Conservation (phyloP, 2,113 vertebrate genomes). For the Cebidichthys violaceus region DNA sequence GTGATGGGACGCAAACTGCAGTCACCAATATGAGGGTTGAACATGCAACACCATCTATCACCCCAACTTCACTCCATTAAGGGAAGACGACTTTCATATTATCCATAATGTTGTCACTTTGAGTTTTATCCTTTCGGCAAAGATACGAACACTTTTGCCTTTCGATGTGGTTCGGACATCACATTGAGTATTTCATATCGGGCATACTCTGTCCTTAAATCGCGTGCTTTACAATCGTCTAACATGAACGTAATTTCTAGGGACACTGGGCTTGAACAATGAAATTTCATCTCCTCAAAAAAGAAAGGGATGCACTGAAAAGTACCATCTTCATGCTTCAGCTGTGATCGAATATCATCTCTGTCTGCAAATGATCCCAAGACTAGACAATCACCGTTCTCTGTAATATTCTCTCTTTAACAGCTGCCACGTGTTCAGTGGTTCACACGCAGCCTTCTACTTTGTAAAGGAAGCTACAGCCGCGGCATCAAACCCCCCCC, state of each 20-base stretch:
- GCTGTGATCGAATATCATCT: background rate
- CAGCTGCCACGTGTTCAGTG: background rate
- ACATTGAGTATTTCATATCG: background rate
- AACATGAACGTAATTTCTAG: background rate
- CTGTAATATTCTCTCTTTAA: background rate
- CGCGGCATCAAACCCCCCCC: conserved; percentile 7
- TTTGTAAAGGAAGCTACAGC: background rate
- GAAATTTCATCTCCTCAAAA: background rate
- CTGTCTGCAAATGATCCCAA: background rate
- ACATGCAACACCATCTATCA: background rate
- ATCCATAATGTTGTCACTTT: background rate
- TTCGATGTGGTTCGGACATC: background rate
- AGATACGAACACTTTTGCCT: background rate
- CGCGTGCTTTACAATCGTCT: background rate
- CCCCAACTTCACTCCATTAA: background rate
- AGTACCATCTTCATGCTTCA: background rate
- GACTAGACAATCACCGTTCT: background rate
- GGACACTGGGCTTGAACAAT: background rate
- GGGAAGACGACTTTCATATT: background rate
- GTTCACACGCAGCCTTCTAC: conserved; percentile 4
- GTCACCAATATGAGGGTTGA: background rate
- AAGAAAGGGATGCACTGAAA: background rate
- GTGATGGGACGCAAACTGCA: background rate
- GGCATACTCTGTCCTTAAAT: background rate
- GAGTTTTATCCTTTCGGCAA: too few relatives aligned